A percentile compares a stretch with the other conserved stretches of the same genome.
Evolutionary conservation across 1,140 invertebrate genomes (phyloP).

Genomic region (Sarcophaga peregrina): DNA sequence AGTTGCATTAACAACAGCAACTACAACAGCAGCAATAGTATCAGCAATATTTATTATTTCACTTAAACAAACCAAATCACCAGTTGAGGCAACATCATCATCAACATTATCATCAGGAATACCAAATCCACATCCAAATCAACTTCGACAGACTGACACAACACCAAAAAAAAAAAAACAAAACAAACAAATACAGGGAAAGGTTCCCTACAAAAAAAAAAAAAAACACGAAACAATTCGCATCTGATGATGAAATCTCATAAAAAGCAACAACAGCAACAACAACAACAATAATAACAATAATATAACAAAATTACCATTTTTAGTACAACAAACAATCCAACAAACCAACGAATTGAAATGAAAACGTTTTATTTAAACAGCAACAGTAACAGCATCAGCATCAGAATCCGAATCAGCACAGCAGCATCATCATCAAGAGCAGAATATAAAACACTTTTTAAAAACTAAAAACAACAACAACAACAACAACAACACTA

Average conservation of each 20-base stretch:
- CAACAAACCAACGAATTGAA: not conserved
- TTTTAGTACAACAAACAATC: constrained; percentile 12
- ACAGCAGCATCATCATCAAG: too few relatives aligned
- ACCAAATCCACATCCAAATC: not conserved
- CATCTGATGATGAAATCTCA: constrained; percentile 26
- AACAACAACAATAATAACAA: too few relatives aligned
- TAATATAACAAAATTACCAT: constrained; percentile 8
- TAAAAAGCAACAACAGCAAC: not conserved
- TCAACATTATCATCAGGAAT: not conserved
- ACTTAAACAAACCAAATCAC: constrained; percentile 30
- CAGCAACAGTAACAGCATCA: not conserved
- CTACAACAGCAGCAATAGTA: not conserved
- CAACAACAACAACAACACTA: too few relatives aligned
- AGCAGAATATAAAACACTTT: too few relatives aligned
- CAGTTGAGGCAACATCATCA: constrained; percentile 22
- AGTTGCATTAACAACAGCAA: not conserved
- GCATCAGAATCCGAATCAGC: not conserved
- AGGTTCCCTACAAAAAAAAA: too few relatives aligned
- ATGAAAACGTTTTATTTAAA: not conserved
- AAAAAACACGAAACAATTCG: too few relatives aligned
- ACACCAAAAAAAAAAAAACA: constrained; percentile 4
- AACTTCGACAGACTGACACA: not conserved
- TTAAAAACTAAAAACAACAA: too few relatives aligned
- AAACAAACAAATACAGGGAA: not conserved
- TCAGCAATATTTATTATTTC: constrained; percentile 40